Percentiles rank a stretch among this genome's conserved stretches.
phyloP scores from a whole-genome alignment of 2,113 vertebrate species.

The Phylloscopus whistleri region DNA sequence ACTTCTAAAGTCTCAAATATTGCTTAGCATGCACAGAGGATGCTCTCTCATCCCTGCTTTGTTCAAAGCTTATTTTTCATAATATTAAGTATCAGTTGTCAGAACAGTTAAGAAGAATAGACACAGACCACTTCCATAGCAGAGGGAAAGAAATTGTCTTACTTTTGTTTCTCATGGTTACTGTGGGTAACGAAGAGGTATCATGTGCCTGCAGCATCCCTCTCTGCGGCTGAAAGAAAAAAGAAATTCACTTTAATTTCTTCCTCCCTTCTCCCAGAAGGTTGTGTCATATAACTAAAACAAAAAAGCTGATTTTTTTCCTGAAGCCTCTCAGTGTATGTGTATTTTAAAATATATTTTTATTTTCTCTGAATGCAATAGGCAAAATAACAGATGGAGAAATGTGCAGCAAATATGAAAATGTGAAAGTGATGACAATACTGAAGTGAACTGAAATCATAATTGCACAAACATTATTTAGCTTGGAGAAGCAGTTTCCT shows the following conservation, averaged over 20 bases:
- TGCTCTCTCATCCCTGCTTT: background rate
- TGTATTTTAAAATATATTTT: background rate
- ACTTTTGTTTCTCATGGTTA: constrained; percentile 91
- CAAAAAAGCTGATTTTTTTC: background rate
- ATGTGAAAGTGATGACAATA: background rate
- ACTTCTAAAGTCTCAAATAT: background rate
- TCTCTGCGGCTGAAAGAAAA: constrained; percentile 78
- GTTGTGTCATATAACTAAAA: background rate
- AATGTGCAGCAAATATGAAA: background rate
- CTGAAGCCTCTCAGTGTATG: background rate
- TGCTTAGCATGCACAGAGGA: background rate
- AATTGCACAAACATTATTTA: background rate
- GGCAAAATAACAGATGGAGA: background rate
- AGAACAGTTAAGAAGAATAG: background rate
- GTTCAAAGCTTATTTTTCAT: background rate
- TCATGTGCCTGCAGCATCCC: constrained; percentile 79
- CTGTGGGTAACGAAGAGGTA: constrained; percentile 80
- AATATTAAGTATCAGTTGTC: background rate
- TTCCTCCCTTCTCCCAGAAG: background rate
- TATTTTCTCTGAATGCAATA: background rate
- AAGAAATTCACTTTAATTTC: background rate
- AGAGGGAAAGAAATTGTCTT: constrained; percentile 39
- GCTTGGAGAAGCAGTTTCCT: background rate
- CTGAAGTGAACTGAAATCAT: background rate
- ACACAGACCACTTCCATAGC: background rate